Evolutionary conservation across 2,888 invertebrate species (phyloP).

Genomic region (Caenorhabditis parvicauda): DNA sequence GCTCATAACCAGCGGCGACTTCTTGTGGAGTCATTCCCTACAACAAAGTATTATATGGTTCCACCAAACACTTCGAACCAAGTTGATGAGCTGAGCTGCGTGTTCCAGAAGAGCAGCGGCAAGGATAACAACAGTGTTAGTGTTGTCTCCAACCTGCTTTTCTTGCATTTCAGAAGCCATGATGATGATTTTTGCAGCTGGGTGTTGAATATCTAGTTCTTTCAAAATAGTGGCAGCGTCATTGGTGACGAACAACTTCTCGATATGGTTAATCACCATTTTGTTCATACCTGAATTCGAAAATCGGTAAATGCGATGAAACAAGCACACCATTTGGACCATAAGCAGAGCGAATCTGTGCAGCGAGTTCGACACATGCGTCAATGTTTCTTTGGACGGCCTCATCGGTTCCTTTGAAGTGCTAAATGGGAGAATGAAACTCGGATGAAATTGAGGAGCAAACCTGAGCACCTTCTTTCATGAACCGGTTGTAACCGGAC

Average conservation of each 20-base stretch:
- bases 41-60: constrained; percentile 3
- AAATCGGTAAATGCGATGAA: neutral
- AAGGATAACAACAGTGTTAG: constrained; percentile 93
- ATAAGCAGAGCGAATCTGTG: constrained; percentile 88
- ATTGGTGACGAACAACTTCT: constrained; percentile 96
- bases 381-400: constrained; percentile 89
- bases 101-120: constrained; percentile 87
- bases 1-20: constrained; percentile 90
- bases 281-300: constrained; percentile 78
- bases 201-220: constrained; percentile 80
- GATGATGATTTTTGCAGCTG: constrained; percentile 93
- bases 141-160: constrained; percentile 80
- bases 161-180: constrained; percentile 97
- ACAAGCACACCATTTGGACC: constrained; percentile 87
- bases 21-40: constrained; percentile 92
- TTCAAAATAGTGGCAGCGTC: constrained; percentile 95
- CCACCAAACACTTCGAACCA: constrained; percentile 20
- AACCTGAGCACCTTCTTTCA: constrained; percentile 62
- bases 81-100: constrained; percentile 83
- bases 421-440: constrained; percentile 65
- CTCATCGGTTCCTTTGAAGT: constrained; percentile 89
- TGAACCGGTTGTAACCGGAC: constrained; percentile 58
- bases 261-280: constrained; percentile 98
- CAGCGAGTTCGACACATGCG: constrained; percentile 91
- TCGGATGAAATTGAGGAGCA: neutral